phyloP scores from a whole-genome alignment of 2,797 vertebrate species.

The Protosalanx chinensis region DNA sequence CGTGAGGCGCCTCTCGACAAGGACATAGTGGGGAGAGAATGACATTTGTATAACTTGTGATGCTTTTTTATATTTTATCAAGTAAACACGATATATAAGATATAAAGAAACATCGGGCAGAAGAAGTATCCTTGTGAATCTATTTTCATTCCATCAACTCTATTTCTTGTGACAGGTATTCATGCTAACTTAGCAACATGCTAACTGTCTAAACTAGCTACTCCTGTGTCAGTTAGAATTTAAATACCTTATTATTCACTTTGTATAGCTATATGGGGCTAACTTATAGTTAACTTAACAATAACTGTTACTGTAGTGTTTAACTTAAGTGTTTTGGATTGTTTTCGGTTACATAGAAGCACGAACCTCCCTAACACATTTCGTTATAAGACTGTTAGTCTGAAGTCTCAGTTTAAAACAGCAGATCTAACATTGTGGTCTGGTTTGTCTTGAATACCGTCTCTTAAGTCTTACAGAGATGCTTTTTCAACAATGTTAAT shows the following conservation, averaged over 20 bases:
- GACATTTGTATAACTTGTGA: conserved; percentile 63
- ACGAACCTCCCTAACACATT: too few relatives aligned
- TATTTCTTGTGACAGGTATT: conserved; percentile 16
- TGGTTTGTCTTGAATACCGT: background rate
- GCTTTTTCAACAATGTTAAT: background rate
- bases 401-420: too few relatives aligned
- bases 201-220: background rate
- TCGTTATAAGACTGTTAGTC: too few relatives aligned
- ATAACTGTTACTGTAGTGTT: background rate
- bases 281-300: too few relatives aligned
- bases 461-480: too few relatives aligned
- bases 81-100: background rate
- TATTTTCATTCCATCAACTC: background rate
- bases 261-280: background rate
- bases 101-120: background rate
- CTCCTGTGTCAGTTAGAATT: background rate
- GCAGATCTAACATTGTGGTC: too few relatives aligned
- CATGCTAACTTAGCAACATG: background rate
- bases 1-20: conserved; percentile 55
- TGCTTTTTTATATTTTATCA: conserved; percentile 2
- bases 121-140: background rate
- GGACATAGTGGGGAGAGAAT: conserved; percentile 58
- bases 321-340: background rate
- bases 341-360: too few relatives aligned
- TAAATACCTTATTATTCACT: background rate